Conservation (phyloP, 2,113 vertebrate genomes). For the Crotalus tigris region DNA sequence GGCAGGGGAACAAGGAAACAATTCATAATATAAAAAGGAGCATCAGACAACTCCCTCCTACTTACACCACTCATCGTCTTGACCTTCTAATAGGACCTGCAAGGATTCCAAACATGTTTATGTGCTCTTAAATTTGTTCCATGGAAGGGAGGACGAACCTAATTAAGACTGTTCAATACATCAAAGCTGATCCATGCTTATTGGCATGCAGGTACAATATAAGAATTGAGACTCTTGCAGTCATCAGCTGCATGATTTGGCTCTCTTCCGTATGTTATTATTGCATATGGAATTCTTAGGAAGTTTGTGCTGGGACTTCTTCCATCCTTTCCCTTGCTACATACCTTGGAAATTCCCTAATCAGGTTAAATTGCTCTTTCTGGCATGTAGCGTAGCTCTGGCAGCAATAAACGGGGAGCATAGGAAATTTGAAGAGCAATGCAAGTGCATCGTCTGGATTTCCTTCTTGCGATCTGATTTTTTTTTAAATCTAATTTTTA, state of each 20-base stretch:
- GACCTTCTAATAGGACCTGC: neutral
- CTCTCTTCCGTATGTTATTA: neutral
- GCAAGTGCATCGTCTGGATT: neutral
- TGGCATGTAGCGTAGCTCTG: neutral
- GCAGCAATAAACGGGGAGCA: neutral
- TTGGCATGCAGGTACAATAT: neutral
- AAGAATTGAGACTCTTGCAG: neutral
- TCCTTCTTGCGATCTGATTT: neutral
- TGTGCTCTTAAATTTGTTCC: neutral
- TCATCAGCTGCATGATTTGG: neutral
- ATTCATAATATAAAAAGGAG: too few relatives aligned
- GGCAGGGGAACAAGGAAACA: neutral
- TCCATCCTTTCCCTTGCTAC: too few relatives aligned
- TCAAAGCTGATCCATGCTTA: neutral
- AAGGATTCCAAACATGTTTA: neutral
- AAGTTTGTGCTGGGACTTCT: neutral
- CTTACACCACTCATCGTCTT: neutral
- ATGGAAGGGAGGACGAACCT: neutral
- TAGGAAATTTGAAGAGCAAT: neutral
- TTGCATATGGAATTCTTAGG: neutral
- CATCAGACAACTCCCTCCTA: neutral
- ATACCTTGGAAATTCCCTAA: neutral
- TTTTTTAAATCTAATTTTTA: neutral
- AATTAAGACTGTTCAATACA: neutral
- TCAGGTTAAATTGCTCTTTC: neutral